Evolutionary conservation across 2,888 invertebrate genomes (phyloP).

Genomic region (Polylopha cassiicola): DNA sequence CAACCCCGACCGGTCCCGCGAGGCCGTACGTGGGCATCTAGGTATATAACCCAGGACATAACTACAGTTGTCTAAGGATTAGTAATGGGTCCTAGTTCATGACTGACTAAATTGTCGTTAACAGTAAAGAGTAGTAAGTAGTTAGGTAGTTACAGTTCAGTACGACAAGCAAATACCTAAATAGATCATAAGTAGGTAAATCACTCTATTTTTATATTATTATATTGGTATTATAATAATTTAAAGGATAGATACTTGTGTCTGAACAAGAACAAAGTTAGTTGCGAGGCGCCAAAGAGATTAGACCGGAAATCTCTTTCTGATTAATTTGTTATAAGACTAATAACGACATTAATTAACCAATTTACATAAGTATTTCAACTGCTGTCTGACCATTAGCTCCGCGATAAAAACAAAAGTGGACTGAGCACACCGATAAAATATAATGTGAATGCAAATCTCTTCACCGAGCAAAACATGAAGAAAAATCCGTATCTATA

Average conservation of each 20-base stretch:
- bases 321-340: slow-evolving; percentile 55
- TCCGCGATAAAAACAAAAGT: slow-evolving; percentile 29
- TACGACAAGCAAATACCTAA: no score
- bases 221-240: not conserved
- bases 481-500: no score
- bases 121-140: no score
- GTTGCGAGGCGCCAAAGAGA: slow-evolving; percentile 47
- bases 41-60: no score
- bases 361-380: slow-evolving; percentile 54
- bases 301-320: slow-evolving; percentile 40
- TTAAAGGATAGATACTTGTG: slow-evolving; percentile 1
- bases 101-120: no score
- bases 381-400: slow-evolving; percentile 23
- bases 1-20: slow-evolving; percentile 49
- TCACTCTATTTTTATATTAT: no score
- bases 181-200: no score
- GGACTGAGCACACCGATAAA: slow-evolving; percentile 39
- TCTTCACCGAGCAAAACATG: not conserved
- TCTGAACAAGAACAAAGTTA: slow-evolving; percentile 24
- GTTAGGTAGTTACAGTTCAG: no score
- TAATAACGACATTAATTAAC: slow-evolving; percentile 55
- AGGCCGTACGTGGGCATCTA: no score
- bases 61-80: no score
- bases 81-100: no score
- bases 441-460: not conserved